Conservation (phyloP, 2,888 invertebrate species). For the Suillia variegata region DNA sequence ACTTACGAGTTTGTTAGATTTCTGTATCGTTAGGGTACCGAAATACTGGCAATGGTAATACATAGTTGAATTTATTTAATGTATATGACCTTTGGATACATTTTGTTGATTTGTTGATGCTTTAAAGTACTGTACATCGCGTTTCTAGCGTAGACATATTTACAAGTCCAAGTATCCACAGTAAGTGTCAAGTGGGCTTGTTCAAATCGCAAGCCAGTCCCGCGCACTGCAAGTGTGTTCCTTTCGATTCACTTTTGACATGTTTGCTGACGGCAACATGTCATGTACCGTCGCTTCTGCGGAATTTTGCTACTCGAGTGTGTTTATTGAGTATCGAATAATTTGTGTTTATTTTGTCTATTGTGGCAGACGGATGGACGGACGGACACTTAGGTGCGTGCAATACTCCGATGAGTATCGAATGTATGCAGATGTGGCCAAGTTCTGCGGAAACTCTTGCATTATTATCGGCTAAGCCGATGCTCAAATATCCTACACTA, state of each 20-base stretch:
- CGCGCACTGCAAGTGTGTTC: not conserved
- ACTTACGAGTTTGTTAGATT: no score
- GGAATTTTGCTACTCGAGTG: slow-evolving; percentile 1
- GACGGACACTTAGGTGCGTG: not conserved
- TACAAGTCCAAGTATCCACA: no score
- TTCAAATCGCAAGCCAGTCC: slow-evolving; percentile 11
- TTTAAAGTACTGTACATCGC: no score
- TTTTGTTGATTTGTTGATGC: no score
- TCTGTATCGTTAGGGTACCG: no score
- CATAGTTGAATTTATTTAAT: no score
- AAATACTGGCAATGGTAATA: no score
- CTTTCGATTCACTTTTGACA: slow-evolving; percentile 12
- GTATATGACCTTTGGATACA: no score
- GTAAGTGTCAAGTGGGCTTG: slow-evolving; percentile 19
- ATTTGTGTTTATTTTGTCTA: slow-evolving; percentile 18
- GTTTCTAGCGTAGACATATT: no score
- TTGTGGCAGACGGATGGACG: not conserved
- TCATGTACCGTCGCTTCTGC: slow-evolving; percentile 21
- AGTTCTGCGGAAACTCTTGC: not conserved
- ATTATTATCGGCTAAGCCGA: no score
- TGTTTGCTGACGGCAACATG: slow-evolving; percentile 20
- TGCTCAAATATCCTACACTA: no score
- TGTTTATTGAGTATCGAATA: slow-evolving; percentile 24
- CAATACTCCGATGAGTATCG: not conserved
- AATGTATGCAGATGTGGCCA: slow-evolving; percentile 14